phyloP scores from a whole-genome alignment of 2,797 vertebrate genomes.

The Smutsia temminckii region DNA sequence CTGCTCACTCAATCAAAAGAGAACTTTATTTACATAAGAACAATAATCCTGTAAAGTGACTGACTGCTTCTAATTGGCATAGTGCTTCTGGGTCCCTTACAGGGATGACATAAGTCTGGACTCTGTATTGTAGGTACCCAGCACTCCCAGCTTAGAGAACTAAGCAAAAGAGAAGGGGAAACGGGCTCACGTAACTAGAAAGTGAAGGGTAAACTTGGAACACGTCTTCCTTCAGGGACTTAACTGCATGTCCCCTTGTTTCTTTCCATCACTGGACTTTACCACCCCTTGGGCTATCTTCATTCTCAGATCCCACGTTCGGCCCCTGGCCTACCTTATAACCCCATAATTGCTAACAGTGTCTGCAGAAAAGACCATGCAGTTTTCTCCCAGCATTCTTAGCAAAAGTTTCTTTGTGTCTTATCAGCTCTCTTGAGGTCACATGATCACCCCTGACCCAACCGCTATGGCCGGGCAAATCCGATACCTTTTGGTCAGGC shows the following conservation, averaged over 20 bases:
- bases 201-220: not conserved
- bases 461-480: not conserved
- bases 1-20: constrained; percentile 26
- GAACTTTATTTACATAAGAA: constrained; percentile 18
- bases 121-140: not conserved
- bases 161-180: not conserved
- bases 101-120: not conserved
- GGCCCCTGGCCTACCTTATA: not conserved
- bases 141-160: not conserved
- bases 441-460: not conserved
- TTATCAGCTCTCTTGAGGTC: not conserved
- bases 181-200: not conserved
- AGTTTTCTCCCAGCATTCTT: not conserved
- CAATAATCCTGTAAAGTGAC: not conserved
- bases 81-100: not conserved
- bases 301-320: not conserved
- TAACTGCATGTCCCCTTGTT: not conserved
- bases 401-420: not conserved
- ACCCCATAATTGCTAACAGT: not conserved
- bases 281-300: not conserved
- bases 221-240: not conserved
- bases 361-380: not conserved
- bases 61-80: constrained; percentile 5
- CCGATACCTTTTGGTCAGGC: not conserved
- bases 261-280: not conserved